Evolutionary conservation across 1,140 invertebrate species (phyloP), one percentile per base, ranked within the genome.

Genomic region (Trichomalopsis sarcophagae): DNA sequence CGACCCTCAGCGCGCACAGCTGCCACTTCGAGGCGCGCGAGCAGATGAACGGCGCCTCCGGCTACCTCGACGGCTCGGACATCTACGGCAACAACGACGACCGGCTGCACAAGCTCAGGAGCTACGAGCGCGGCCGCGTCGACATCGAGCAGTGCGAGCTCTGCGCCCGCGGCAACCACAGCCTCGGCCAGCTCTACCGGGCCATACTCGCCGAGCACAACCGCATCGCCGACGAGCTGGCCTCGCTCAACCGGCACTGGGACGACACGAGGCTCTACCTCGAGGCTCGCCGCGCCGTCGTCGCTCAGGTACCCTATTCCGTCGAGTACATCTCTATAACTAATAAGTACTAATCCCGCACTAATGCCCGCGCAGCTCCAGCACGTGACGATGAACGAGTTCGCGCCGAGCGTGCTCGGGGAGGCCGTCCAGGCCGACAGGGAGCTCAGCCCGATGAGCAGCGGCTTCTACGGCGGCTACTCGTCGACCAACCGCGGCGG

Each of bases 1-100:
- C 96, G 0, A 94, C 95, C 9, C 93, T 95, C 83, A 95, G 95
- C 88, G 90, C 94, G 17, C 94, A 95, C 80, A 92, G 93, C 1
- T 97, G 96, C 88, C 93, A 94, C 69, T 96, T 96, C 90, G 95
- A 96, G 80, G 92, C 94, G 33, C 94, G 97, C 50, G 96, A 98
- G 86, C 97, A 97, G 90, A 97, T 98, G 95, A 98, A 98, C 92
- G 94, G 97, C 86, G 97, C 96, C 0, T 97, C 97, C 0, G 95
- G 96, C 6, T 98, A 97, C 90, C 93, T 99, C 13, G 98, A 99
- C 89, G 98, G 95, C 2, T 98, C 97, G 0, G 95, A 96, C 21
- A 92, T 99, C 66, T 99, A 99, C 90, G 98, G 98, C 7, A 96
- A 94, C 77, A 96, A 95, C 0, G 95, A 96, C 68, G 94, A 96